Base-by-base conservation (phyloP, 2,888 invertebrate genomes). In the Halictus ligatus region DNA sequence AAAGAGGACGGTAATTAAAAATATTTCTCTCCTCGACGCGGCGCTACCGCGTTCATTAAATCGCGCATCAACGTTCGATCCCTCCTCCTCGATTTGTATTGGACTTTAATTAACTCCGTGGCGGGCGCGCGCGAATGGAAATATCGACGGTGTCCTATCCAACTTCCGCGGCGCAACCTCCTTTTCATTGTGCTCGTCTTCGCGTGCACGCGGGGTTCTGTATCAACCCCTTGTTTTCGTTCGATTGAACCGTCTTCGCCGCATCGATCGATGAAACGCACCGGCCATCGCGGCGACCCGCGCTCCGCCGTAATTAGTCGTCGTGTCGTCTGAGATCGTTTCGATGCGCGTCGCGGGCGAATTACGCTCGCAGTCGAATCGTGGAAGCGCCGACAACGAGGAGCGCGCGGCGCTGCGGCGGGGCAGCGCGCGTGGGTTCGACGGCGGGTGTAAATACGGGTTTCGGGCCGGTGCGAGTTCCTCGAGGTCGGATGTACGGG, bases 381-480 rank as follows among this genome's bases (percentile, higher is more conserved):
- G 84, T 78, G 87, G 83, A 1, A 81, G 79, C 71, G 74, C 76
- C 76, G 84, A 72, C 64, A 86, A 85, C 81, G 75, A 86, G 43
- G 80, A 64, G 88, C 35, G 48, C 43, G 83, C 67, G 75, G n/a
- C n/a, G n/a, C n/a, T n/a, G n/a, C n/a, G n/a, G n/a, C n/a, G n/a
- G n/a, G n/a, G 43, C 81, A 64, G 88, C 35, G 48, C 43, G 83
- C 67, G 75, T 48, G 80, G 86, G 79, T 79, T 78, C 72, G 81
- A 81, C 74, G 87, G 81, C 50, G 77, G 80, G 80, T 79, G 84
- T 81, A 88, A 87, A 88, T 88, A 81, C 82, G 86, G 87, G 84
- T 87, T 83, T 86, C 87, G 83, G 83, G 71, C 8, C n/a, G 69
- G 40, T 3, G 35, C 67, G 78, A 76, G 81, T 81, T 85, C 79